Conservation (phyloP, 2,888 invertebrate species). For the Mythimna albipuncta region DNA sequence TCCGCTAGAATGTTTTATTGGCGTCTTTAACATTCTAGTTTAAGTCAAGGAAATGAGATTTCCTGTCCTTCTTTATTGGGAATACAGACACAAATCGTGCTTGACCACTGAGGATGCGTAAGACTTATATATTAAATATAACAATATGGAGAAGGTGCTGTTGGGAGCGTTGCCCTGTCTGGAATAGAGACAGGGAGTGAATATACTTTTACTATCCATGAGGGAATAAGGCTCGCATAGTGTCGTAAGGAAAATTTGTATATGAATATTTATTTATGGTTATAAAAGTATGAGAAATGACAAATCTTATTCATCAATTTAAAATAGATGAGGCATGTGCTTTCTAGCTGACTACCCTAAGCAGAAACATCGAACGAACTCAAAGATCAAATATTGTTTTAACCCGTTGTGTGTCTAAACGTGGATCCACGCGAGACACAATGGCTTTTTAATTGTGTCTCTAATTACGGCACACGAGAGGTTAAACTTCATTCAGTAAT, state of each 20-base stretch:
- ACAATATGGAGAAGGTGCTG: slow-evolving; percentile 10
- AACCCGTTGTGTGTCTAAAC: too few species aligned
- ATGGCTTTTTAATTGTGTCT: too few species aligned
- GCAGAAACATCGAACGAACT: too few species aligned
- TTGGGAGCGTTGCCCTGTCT: slow-evolving; percentile 34
- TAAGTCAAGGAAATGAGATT: slow-evolving; percentile 48
- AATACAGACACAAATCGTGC: slow-evolving; percentile 31
- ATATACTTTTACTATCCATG: not conserved
- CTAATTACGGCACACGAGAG: too few species aligned
- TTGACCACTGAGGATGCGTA: slow-evolving; percentile 18
- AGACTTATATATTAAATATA: slow-evolving; percentile 25
- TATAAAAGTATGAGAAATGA: not conserved
- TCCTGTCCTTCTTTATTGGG: slow-evolving; percentile 45
- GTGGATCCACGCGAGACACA: too few species aligned
- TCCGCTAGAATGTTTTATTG: slow-evolving; percentile 27
- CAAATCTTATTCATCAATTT: too few species aligned
- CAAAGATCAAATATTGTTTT: too few species aligned
- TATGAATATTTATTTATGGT: not conserved
- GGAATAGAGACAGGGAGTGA: not conserved
- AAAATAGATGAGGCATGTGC: too few species aligned
- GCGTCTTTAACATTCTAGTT: slow-evolving; percentile 29
- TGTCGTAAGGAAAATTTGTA: not conserved
- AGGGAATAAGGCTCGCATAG: not conserved
- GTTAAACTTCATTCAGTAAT: too few species aligned
- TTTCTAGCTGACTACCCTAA: too few species aligned